Base-by-base conservation (phyloP, 1,140 invertebrate genomes). In the Carcinoscorpius rotundicauda region DNA sequence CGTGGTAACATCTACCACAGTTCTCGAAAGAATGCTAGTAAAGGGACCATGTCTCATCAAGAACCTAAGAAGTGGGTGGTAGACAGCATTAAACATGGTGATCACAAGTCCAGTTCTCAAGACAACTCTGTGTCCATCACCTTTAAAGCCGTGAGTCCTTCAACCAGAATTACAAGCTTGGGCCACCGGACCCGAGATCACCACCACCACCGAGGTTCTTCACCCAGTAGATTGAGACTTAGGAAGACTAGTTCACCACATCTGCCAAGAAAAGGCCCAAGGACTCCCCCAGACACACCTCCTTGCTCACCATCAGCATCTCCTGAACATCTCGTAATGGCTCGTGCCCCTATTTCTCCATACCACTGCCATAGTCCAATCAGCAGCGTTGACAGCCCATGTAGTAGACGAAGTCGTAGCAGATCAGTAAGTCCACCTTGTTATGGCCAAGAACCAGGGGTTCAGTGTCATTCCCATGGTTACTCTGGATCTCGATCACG, bases 261-360 rank as follows among this genome's bases (percentile, higher is more conserved):
- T 56, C 64, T 61, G 52, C 57, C 62, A 57, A 60, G 71, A 51
- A 72, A 65, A 64, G 68, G 61, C 48, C 70, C 64, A 5, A 62
- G 68, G 52, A 72, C 72, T 49, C 72, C 72, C 11, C 73, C 72
- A 52, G 70, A 73, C 63, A 73, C 73, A 10, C 73, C 72, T 50
- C 72, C 72, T 64, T 68, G 72, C 5, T 72, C 72, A 6, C 71
- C 70, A 49, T 68, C 71, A 29, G 64, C 71, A 3, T 71, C 69
- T 52, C 69, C 70, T 11, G 69, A 70, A 11, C 66, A 68, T 60
- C 67, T 66, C 53, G 63, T 67, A 48, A 64, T 66, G 52, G 69
- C 53, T 55, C 53, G 63, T 51, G 65, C 64, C 62, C 52, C 58
- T 49, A 55, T 63, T 29, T 66, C 67, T 4, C 64, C 64, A 11